phyloP scores from a whole-genome alignment of 2,113 vertebrate species.

The Bungarus multicinctus region DNA sequence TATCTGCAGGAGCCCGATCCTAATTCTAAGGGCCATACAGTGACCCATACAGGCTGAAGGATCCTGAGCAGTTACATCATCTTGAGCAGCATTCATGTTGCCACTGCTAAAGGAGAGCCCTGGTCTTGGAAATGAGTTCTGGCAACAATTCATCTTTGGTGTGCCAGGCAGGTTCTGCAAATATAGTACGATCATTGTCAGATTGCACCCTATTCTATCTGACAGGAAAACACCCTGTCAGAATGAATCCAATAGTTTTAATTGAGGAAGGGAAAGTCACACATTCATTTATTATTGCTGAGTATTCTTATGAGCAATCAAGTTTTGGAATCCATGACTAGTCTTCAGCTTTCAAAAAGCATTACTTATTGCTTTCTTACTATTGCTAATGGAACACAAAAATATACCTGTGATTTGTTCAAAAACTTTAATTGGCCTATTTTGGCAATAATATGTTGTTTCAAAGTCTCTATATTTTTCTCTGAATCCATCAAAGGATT shows the following conservation, averaged over 20 bases:
- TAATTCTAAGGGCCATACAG: neutral
- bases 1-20: neutral
- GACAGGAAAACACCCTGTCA: neutral
- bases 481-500: constrained; percentile 76
- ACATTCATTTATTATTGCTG: neutral
- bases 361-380: neutral
- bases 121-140: neutral
- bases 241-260: neutral
- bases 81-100: neutral
- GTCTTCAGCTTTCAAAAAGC: neutral
- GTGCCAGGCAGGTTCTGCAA: neutral
- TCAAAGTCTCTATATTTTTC: constrained; percentile 68
- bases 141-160: neutral
- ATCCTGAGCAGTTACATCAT: neutral
- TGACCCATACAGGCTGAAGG: neutral
- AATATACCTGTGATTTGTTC: constrained; percentile 74
- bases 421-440: constrained; percentile 74
- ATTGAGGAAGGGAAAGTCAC: neutral
- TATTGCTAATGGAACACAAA: neutral
- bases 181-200: neutral
- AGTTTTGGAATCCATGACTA: neutral
- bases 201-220: neutral
- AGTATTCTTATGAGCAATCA: neutral
- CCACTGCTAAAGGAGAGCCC: neutral
- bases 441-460: constrained; percentile 85